Percentiles rank a stretch among this genome's conserved stretches.
phyloP scores from a whole-genome alignment of 2,888 invertebrate species.

The Noctua janthe region DNA sequence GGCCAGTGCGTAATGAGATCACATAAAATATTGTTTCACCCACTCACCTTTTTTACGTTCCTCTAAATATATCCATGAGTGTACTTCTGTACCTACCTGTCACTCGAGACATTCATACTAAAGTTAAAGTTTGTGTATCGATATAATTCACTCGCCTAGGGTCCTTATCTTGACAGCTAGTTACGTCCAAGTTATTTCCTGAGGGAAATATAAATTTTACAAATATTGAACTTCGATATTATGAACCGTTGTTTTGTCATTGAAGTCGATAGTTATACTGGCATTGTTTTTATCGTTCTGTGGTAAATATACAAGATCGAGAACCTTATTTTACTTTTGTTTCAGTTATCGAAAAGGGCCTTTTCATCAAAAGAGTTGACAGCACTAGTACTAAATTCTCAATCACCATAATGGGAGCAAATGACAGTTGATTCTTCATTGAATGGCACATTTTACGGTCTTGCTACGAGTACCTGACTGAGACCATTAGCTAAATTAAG shows the following conservation, averaged over 20 bases:
- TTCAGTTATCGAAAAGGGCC: neutral
- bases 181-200: slow-evolving; percentile 53
- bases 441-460: neutral
- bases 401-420: neutral
- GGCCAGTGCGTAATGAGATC: too few relatives aligned
- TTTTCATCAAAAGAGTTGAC: neutral
- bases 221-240: slow-evolving; percentile 43
- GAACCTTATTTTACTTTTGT: neutral
- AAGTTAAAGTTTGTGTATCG: slow-evolving; percentile 33
- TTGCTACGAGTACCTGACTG: neutral
- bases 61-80: too few relatives aligned
- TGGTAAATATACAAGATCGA: neutral
- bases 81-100: neutral
- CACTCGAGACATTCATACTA: slow-evolving; percentile 4
- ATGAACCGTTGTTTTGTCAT: slow-evolving; percentile 18
- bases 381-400: neutral
- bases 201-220: slow-evolving; percentile 44
- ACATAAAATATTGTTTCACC: too few relatives aligned
- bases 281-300: neutral
- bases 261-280: slow-evolving; percentile 1
- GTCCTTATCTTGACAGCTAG: slow-evolving; percentile 47
- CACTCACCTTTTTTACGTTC: too few relatives aligned
- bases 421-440: neutral
- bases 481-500: slow-evolving; percentile 12
- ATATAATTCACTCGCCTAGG: slow-evolving; percentile 34